A percentile compares a stretch with the other conserved stretches of the same genome.
Conservation (phyloP, 2,888 invertebrate genomes). For the Ceraclea dissimilis region DNA sequence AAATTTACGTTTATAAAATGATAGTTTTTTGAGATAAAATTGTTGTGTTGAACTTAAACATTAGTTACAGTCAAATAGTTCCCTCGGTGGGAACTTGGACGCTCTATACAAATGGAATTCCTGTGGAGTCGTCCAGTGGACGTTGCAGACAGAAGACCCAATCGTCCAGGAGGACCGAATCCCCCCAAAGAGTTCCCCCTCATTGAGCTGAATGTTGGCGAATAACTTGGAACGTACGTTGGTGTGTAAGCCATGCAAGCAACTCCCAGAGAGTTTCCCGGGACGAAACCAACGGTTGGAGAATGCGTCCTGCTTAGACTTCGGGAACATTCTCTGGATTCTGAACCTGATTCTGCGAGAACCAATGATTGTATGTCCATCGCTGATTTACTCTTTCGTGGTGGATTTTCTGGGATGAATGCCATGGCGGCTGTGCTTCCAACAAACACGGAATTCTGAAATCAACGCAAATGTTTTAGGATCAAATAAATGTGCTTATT, state of each 20-base stretch:
- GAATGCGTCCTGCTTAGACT: conserved; percentile 20
- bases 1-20: too few species aligned
- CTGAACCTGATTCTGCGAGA: conserved; percentile 17
- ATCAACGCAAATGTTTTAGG: too few species aligned
- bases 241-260: conserved; percentile 18
- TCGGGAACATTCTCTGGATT: conserved; percentile 9
- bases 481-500: neutral
- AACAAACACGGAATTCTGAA: conserved; percentile 81
- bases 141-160: conserved; percentile 15
- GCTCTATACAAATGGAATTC: conserved; percentile 23
- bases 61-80: conserved; percentile 25
- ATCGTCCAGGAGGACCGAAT: conserved; percentile 16
- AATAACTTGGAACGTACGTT: conserved; percentile 10
- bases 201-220: conserved; percentile 14
- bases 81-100: conserved; percentile 22
- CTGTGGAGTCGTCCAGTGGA: conserved; percentile 20
- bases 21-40: too few species aligned
- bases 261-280: conserved; percentile 24
- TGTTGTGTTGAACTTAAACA: conserved; percentile 21
- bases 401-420: conserved; percentile 59
- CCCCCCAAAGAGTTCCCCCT: conserved; percentile 23
- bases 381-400: conserved; percentile 73
- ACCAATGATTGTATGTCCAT: conserved; percentile 60
- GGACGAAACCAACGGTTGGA: conserved; percentile 23
- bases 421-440: conserved; percentile 60